Conservation (phyloP, 2,113 vertebrate species). For the Epinephelus cyanopodus region DNA sequence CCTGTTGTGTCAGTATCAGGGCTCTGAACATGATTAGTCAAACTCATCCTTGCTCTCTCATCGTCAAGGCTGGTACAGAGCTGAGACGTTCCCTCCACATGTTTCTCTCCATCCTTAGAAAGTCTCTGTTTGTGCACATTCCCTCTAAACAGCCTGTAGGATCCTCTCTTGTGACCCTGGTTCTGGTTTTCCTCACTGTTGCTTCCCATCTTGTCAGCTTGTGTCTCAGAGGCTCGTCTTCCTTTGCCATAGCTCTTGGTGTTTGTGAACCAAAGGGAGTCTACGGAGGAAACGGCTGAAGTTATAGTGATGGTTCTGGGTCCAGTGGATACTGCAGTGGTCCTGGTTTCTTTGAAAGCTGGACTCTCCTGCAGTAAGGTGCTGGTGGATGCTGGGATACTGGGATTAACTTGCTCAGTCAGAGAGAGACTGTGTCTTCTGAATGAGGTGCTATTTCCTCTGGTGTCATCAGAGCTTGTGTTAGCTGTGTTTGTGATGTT, state of each 20-base stretch:
- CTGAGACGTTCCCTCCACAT: neutral
- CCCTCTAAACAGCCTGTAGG: neutral
- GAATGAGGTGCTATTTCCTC: neutral
- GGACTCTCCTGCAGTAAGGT: neutral
- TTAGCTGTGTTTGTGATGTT: neutral
- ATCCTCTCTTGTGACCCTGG: neutral
- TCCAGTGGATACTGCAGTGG: slow-evolving; percentile 42
- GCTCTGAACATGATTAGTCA: slow-evolving; percentile 42
- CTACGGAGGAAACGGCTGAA: slow-evolving; percentile 29
- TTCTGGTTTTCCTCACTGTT: slow-evolving; percentile 17
- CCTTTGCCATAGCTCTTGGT: neutral
- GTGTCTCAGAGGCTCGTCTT: neutral
- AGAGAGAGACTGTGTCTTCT: slow-evolving; percentile 48
- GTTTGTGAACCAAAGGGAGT: slow-evolving; percentile 1
- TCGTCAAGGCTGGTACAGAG: slow-evolving; percentile 3
- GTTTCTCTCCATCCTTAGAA: neutral
- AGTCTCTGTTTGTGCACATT: neutral
- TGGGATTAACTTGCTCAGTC: slow-evolving; percentile 76
- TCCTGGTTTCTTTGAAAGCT: slow-evolving; percentile 59
- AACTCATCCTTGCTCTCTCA: slow-evolving; percentile 10
- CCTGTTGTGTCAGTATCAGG: neutral
- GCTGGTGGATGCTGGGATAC: slow-evolving; percentile 2
- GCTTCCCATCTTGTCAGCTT: neutral
- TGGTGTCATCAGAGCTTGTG: neutral
- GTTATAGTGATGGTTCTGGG: slow-evolving; percentile 44